Evolutionary conservation across 2,888 invertebrate genomes (phyloP).

Genomic region (Lobophora halterata): DNA sequence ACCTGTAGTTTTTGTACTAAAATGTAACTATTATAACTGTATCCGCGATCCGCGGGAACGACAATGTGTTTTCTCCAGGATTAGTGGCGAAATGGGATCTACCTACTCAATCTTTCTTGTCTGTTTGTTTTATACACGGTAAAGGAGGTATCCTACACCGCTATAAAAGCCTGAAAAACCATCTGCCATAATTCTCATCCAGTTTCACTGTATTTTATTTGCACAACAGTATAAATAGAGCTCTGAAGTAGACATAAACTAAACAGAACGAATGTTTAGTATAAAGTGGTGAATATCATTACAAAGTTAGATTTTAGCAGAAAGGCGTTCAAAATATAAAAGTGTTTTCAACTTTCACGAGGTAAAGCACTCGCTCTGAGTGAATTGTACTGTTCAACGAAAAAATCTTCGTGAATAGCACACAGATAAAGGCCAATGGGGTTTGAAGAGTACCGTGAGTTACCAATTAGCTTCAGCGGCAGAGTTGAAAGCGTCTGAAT

Average conservation of each 20-base stretch:
- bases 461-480: conserved; percentile 60
- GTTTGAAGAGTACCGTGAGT: conserved; percentile 48
- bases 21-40: no score
- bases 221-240: neutral
- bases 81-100: no score
- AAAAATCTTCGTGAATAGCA: conserved; percentile 40
- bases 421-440: conserved; percentile 46
- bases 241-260: neutral
- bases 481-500: conserved; percentile 65
- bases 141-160: no score
- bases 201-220: conserved; percentile 1
- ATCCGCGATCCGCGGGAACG: no score
- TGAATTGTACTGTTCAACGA: conserved; percentile 4
- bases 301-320: no score
- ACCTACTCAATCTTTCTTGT: no score
- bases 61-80: no score
- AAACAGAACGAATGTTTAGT: no score
- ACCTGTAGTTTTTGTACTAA: no score
- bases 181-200: neutral
- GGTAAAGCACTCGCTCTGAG: conserved; percentile 6
- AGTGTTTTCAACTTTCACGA: neutral
- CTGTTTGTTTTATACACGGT: no score
- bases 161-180: no score
- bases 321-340: no score
- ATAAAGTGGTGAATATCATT: neutral